phyloP scores from a whole-genome alignment of 2,888 invertebrate species.

The Cataglyphis altisquamis region DNA sequence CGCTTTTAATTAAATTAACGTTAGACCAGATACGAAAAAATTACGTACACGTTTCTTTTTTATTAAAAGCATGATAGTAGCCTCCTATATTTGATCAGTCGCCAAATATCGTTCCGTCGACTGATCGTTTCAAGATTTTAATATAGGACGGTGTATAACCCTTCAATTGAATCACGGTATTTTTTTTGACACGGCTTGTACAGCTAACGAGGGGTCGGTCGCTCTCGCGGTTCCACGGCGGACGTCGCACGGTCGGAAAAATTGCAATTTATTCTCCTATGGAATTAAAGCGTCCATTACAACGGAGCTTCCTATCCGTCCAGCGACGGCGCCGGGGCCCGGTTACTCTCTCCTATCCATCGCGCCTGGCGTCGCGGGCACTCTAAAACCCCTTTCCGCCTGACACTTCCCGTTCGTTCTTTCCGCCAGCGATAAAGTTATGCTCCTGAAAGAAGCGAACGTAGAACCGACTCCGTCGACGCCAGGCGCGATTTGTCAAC shows the following conservation, averaged over 20 bases:
- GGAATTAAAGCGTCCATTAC: conserved; percentile 73
- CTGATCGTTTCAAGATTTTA: conserved; percentile 59
- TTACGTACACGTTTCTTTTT: background rate
- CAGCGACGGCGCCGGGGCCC: conserved; percentile 54
- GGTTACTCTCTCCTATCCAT: conserved; percentile 60
- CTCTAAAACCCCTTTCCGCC: conserved; percentile 35
- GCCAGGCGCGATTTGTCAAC: conserved; percentile 64
- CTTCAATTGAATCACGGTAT: conserved; percentile 77
- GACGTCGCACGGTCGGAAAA: conserved; percentile 71
- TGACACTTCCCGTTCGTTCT: conserved; percentile 40
- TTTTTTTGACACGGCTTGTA: conserved; percentile 43
- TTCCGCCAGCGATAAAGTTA: conserved; percentile 57
- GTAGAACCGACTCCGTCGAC: conserved; percentile 47
- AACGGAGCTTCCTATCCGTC: conserved; percentile 32
- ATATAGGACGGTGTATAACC: conserved; percentile 49
- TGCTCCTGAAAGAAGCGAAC: conserved; percentile 39
- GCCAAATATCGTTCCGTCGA: conserved; percentile 12
- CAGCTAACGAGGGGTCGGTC: conserved; percentile 14
- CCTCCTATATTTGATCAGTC: background rate
- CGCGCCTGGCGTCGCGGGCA: conserved; percentile 34
- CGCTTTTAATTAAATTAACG: background rate
- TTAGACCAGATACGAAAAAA: background rate
- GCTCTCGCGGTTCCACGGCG: conserved; percentile 53
- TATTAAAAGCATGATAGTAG: background rate
- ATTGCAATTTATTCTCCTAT: conserved; percentile 78